Conservation (phyloP, 2,797 vertebrate species). For the Epinephelus malabaricus region DNA sequence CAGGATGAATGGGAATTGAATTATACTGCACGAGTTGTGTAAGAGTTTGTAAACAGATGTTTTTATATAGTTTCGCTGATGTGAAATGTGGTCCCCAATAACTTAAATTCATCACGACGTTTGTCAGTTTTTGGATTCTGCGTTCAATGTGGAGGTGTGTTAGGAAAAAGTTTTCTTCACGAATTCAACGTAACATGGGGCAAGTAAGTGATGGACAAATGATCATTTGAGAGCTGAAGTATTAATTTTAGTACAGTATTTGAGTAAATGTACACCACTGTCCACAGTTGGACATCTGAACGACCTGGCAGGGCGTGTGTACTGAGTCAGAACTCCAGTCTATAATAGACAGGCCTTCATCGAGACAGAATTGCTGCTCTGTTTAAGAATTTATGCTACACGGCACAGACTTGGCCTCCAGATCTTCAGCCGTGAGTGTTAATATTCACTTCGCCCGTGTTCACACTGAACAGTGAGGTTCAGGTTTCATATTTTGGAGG, state of each 20-base stretch:
- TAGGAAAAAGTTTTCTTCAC: no score
- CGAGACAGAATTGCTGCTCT: neutral
- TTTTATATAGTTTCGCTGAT: no score
- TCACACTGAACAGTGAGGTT: constrained; percentile 54
- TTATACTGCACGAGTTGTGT: no score
- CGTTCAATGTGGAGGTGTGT: no score
- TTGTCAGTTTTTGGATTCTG: no score
- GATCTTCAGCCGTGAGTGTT: constrained; percentile 29
- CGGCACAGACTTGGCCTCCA: constrained; percentile 38
- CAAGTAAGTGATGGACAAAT: no score
- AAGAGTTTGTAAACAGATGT: no score
- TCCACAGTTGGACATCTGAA: neutral
- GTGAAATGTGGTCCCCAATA: no score
- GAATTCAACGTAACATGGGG: no score
- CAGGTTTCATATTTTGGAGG: constrained; percentile 68
- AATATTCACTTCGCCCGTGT: constrained; percentile 39
- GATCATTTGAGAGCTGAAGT: no score
- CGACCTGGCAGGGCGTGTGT: neutral
- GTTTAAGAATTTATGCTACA: constrained; percentile 18
- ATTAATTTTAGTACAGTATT: neutral
- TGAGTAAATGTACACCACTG: neutral
- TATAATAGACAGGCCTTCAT: neutral
- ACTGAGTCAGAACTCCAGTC: neutral
- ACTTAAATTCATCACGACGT: no score
- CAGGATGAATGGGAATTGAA: no score